Evolutionary conservation across 2,797 vertebrate species (phyloP), one percentile per base, ranked within the genome.

Genomic region (Urosaurus nigricauda): DNA sequence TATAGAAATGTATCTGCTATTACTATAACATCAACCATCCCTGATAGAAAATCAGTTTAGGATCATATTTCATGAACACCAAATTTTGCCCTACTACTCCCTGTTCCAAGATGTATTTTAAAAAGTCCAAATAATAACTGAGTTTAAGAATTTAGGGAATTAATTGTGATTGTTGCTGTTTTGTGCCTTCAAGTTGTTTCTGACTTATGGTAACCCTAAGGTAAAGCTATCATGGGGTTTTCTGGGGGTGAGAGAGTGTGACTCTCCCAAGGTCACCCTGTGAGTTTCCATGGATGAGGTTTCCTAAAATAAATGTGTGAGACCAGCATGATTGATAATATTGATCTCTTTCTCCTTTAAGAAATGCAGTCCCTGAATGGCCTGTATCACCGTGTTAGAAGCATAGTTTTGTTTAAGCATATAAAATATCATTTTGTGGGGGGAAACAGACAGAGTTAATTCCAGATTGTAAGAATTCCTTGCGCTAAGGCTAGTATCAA

Each of bases 321-420:
- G 43, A 84, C 78, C 79, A 68, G 74, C 88, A 74, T 90, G 60
- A 79, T 90, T 88, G 87, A 86, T 80, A 70, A 17, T 87, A 94
- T 84, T 74, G 84, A 94, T 93, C 91, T 80, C 79, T 87, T 87
- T 74, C 75, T 81, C 51, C 40, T 32, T 83, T 85, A 88, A 92
- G 47, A 89, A 82, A 60, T 63, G 56, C 74, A 88, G 43, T 26
- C 24, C 21, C 58, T 53, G 77, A 83, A 60, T 86, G 77, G 35
- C 91, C 35, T 29, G 29, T 87, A 91, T 84, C 40, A 7, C 65
- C 84, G 75, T 81, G 87, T 89, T 84, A 89, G 63, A 87, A 86
- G 83, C 73, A 60, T 21, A 7, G 2, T 47, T 77, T 77, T 90
- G 19, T 79, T 87, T 87, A 71, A 84, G 93, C 29, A 79, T 43